Base-by-base conservation (phyloP, 2,888 invertebrate species). In the Drosophila rellima region DNA sequence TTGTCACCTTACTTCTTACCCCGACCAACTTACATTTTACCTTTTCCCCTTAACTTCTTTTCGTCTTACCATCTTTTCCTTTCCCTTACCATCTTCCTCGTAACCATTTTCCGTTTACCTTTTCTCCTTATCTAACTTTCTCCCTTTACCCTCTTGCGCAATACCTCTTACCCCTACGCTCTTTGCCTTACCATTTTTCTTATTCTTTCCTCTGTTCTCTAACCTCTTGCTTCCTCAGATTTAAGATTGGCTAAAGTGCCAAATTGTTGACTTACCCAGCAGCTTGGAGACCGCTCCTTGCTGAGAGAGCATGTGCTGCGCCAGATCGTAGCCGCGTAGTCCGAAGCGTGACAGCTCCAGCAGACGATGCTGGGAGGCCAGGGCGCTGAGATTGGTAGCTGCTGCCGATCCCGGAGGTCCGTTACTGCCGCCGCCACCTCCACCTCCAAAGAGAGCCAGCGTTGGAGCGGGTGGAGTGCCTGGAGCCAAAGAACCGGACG, bases 241-340 rank as follows among this genome's bases (percentile, higher is more conserved):
- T 7, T 26, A 26, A n/a, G 35, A 35, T n/a, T 35, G 6, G n/a
- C 7, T n/a, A 0, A 35, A n/a, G n/a, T 35, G 35, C 35, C n/a
- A n/a, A 35, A 4, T n/a, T 10, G 4, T 8, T 3, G 37, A 81
- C 96, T 96, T 93, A 97, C 97, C 97, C 91, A 97, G 94, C 91
- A 97, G 94, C 93, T 97, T 97, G 81, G 97, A 97, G 88, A 96
- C 97, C 90, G 97, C 97, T 88, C 97, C 97, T 93, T 97, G 97
- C 93, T 97, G 97, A 68, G 96, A 96, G 61, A 98, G 94, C 94
- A 97, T 96, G 91, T 97, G 97, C 90, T 97, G 96, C 5, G 97
- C 97, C 90, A 98, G 94, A 93, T 98, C 97, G 91, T 97, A 98
- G 90, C 97, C 97, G 78, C 97, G 94, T 80, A 97, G 93, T 79